Conservation (phyloP, 2,797 vertebrate species). For the Protosalanx chinensis region DNA sequence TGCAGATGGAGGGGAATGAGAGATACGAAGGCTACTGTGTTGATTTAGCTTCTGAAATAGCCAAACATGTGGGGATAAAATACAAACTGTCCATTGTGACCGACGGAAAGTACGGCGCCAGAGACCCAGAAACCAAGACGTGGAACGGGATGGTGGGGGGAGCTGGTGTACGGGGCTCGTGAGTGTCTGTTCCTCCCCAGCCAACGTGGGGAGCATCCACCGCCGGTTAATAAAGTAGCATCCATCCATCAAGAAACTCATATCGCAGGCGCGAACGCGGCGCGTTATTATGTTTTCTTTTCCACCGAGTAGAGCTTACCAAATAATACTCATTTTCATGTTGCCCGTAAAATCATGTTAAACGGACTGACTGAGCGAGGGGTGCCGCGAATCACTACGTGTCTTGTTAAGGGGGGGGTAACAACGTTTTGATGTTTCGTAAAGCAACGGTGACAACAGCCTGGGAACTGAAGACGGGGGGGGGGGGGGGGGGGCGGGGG, state of each 20-base stretch:
- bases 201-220: neutral
- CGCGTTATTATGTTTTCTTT: neutral
- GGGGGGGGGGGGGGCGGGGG: too few relatives aligned
- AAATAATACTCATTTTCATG: neutral
- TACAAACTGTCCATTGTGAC: slow-evolving; percentile 95
- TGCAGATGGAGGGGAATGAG: slow-evolving; percentile 96
- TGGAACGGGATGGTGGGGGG: slow-evolving; percentile 99
- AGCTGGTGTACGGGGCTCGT: slow-evolving; percentile 99
- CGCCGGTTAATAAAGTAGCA: neutral
- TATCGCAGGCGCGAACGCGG: too few relatives aligned
- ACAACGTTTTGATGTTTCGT: slow-evolving; percentile 32
- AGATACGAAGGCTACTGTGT: slow-evolving; percentile 99
- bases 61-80: slow-evolving; percentile 96
- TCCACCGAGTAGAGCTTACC: neutral
- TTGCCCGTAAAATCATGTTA: neutral
- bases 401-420: slow-evolving; percentile 21
- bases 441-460: slow-evolving; percentile 14
- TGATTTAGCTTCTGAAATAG: slow-evolving; percentile 98
- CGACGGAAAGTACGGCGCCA: slow-evolving; percentile 97
- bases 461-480: slow-evolving; percentile 12
- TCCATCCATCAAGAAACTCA: too few relatives aligned
- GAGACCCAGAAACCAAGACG: slow-evolving; percentile 96
- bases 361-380: neutral
- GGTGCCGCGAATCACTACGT: slow-evolving; percentile 31
- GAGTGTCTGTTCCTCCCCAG: slow-evolving; percentile 68